Evolutionary conservation across 2,113 vertebrate genomes (phyloP).

Genomic region (Prochilodus magdalenae): DNA sequence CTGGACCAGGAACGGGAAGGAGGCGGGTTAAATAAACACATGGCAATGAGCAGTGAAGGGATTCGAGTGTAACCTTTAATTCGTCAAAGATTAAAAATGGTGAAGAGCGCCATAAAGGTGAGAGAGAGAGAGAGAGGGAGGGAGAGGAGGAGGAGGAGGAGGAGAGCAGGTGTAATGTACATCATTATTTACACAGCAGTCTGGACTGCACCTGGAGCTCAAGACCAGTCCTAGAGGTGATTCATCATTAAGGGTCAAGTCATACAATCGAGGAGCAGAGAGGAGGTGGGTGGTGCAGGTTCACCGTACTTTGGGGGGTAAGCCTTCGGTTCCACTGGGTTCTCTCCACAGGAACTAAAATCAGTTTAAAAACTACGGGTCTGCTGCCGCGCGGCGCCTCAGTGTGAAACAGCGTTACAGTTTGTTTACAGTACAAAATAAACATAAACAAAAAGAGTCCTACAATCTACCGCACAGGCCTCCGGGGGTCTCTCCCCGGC

Average conservation of each 20-base stretch:
- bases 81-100: constrained; percentile 76
- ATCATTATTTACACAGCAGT: constrained; percentile 97
- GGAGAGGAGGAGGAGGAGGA: constrained; percentile 67
- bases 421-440: constrained; percentile 77
- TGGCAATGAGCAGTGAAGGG: constrained; percentile 66
- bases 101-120: constrained; percentile 78
- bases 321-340: constrained; percentile 85
- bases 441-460: constrained; percentile 81
- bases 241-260: constrained; percentile 91
- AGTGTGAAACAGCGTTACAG: constrained; percentile 98
- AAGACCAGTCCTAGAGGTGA: constrained; percentile 99
- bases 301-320: constrained; percentile 99
- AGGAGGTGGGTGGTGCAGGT: constrained; percentile 99
- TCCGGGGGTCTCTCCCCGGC: constrained; percentile 89
- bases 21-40: constrained; percentile 68
- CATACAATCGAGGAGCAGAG: constrained; percentile 99
- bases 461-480: constrained; percentile 99
- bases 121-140: constrained; percentile 69
- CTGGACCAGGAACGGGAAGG: constrained; percentile 48
- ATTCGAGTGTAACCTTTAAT: constrained; percentile 65
- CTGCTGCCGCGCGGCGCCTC: constrained; percentile 94
- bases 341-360: constrained; percentile 95
- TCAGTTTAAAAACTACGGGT: constrained; percentile 99
- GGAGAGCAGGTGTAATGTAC: constrained; percentile 89
- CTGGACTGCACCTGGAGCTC: constrained; percentile 92